Conservation (phyloP, 2,888 invertebrate genomes). For the Caenorhabditis zanzibari region DNA sequence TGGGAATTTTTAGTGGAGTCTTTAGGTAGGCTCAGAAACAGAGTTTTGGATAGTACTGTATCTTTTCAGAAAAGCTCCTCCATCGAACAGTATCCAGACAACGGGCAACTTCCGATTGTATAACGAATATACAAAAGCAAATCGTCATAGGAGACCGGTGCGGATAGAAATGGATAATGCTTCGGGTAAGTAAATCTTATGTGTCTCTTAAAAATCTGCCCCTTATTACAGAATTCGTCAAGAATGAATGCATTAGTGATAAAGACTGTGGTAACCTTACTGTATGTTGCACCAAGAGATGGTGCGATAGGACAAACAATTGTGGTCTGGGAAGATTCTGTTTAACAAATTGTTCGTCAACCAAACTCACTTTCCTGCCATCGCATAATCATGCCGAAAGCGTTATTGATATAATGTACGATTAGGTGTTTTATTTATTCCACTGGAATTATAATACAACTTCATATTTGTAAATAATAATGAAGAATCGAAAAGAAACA, state of each 20-base stretch:
- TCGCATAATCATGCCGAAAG: constrained; percentile 53
- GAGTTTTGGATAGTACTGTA: not conserved
- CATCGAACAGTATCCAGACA: constrained; percentile 22
- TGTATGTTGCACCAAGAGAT: constrained; percentile 75
- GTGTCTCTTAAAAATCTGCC: not conserved
- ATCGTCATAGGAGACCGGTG: constrained; percentile 69
- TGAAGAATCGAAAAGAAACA: not conserved
- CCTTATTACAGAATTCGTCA: constrained; percentile 60
- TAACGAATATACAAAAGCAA: constrained; percentile 73
- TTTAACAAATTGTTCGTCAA: constrained; percentile 58
- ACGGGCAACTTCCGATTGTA: constrained; percentile 40
- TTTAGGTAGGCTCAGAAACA: constrained; percentile 33
- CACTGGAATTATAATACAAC: not conserved
- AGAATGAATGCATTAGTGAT: constrained; percentile 66
- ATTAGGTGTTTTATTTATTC: constrained; percentile 44
- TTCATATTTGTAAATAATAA: constrained; percentile 33
- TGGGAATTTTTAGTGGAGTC: constrained; percentile 63
- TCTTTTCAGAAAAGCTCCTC: constrained; percentile 47
- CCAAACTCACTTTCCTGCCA: constrained; percentile 63
- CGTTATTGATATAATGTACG: constrained; percentile 68
- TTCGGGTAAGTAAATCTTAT: constrained; percentile 26
- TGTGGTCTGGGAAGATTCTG: constrained; percentile 72
- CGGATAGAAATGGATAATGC: constrained; percentile 74
- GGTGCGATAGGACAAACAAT: constrained; percentile 73
- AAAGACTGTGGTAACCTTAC: constrained; percentile 68